phyloP scores from a whole-genome alignment of 1,140 invertebrate species.

The Caenorhabditis brenneri region DNA sequence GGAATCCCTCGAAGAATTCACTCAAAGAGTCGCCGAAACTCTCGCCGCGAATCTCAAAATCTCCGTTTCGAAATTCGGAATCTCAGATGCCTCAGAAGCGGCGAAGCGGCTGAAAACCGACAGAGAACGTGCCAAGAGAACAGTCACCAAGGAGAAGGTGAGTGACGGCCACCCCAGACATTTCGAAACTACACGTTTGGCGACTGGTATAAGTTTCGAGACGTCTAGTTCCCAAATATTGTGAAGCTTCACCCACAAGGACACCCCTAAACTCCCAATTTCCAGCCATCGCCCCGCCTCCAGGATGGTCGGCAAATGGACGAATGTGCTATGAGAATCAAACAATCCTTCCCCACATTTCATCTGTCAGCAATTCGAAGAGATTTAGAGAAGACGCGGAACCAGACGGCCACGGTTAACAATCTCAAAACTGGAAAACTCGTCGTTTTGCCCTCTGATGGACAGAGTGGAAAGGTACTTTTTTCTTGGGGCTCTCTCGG shows the following conservation, averaged over 20 bases:
- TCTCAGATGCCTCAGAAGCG: constrained; percentile 50
- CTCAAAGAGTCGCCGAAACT: constrained; percentile 33
- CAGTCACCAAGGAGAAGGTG: constrained; percentile 2
- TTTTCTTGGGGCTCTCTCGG: too few species aligned
- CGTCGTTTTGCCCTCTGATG: background rate
- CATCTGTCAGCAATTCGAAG: constrained; percentile 43
- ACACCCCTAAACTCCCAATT: background rate
- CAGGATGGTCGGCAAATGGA: constrained; percentile 42
- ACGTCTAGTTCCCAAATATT: too few species aligned
- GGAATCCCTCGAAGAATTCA: constrained; percentile 55
- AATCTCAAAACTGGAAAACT: constrained; percentile 3
- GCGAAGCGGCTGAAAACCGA: constrained; percentile 23
- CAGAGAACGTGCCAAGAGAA: background rate
- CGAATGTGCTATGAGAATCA: constrained; percentile 55
- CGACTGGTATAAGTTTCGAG: background rate
- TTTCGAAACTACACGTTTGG: background rate
- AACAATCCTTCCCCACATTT: constrained; percentile 48
- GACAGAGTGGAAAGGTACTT: background rate
- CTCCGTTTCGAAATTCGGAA: constrained; percentile 52
- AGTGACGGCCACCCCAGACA: background rate
- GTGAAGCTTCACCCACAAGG: too few species aligned
- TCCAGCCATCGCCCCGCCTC: background rate
- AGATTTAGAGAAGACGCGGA: constrained; percentile 7
- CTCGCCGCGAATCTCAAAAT: constrained; percentile 46
- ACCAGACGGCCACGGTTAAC: background rate